Evolutionary conservation across 1,140 invertebrate species (phyloP).

Genomic region (Battus philenor): DNA sequence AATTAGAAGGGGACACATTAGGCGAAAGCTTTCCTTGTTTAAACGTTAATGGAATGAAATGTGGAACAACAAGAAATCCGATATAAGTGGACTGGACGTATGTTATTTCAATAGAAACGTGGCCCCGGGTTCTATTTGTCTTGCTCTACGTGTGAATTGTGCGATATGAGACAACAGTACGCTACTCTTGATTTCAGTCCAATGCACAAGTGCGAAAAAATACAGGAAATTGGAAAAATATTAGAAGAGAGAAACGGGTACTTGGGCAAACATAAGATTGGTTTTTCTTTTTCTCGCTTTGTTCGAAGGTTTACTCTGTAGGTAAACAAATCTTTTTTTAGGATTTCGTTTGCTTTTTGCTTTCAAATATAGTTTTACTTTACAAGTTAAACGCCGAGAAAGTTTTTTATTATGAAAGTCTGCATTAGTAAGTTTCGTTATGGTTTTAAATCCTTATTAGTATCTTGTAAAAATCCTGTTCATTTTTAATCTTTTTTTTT

Average conservation of each 20-base stretch:
- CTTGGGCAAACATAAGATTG: background rate
- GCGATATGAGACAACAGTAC: constrained; percentile 31
- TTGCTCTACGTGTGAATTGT: constrained; percentile 51
- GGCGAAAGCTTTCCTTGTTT: constrained; percentile 23
- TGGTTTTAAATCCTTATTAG: too few relatives aligned
- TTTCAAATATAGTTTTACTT: too few relatives aligned
- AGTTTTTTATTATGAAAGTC: too few relatives aligned
- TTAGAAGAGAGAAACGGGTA: constrained; percentile 11
- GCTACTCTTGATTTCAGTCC: constrained; percentile 24
- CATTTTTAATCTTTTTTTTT: too few relatives aligned
- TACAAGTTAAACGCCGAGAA: too few relatives aligned
- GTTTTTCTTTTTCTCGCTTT: constrained; percentile 9
- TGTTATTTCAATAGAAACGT: constrained; percentile 49
- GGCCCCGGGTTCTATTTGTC: constrained; percentile 31
- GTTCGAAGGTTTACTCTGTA: constrained; percentile 1
- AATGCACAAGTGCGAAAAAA: constrained; percentile 33
- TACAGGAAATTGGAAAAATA: constrained; percentile 28
- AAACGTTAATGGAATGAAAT: constrained; percentile 58
- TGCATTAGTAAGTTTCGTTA: too few relatives aligned
- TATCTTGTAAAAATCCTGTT: too few relatives aligned
- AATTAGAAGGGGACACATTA: constrained; percentile 26
- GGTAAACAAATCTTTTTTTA: too few relatives aligned
- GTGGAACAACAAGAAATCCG: constrained; percentile 63
- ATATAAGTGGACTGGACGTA: constrained; percentile 49
- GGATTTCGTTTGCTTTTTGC: too few relatives aligned